phyloP scores from a whole-genome alignment of 53 echinoderm and acorn worm genomes.

The Astropecten irregularis region DNA sequence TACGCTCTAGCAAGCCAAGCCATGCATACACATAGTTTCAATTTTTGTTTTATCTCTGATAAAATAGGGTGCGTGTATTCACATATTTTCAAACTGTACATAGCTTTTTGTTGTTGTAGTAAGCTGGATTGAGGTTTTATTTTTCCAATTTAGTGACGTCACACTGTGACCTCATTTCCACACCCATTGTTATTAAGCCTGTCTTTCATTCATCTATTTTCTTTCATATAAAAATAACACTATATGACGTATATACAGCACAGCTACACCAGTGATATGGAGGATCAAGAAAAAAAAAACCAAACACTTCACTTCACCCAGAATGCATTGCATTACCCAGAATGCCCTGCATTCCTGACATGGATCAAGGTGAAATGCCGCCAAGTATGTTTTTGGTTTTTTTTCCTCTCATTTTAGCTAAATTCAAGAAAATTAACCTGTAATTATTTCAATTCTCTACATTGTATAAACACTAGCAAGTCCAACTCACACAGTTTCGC shows the following conservation, averaged over 20 bases:
- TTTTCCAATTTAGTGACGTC: background rate
- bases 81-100: conserved; percentile 59
- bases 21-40: conserved; percentile 67
- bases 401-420: too few relatives aligned
- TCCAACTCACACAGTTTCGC: conserved; percentile 33
- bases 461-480: conserved; percentile 57
- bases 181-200: conserved; percentile 34
- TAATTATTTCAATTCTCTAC: conserved; percentile 30
- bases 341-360: conserved; percentile 26
- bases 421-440: conserved; percentile 5
- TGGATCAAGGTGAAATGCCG: conserved; percentile 46
- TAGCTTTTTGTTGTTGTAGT: conserved; percentile 37
- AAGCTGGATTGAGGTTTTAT: conserved; percentile 15
- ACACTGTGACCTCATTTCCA: conserved; percentile 14
- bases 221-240: conserved; percentile 81
- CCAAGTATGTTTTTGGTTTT: background rate
- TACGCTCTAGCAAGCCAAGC: conserved; percentile 80
- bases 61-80: conserved; percentile 62
- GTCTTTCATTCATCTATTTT: conserved; percentile 35
- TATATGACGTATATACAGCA: conserved; percentile 68
- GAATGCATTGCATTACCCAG: conserved; percentile 35
- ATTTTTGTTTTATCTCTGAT: conserved; percentile 52
- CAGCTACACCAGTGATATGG: conserved; percentile 52
- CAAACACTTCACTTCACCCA: conserved; percentile 20
- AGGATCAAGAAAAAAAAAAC: conserved; percentile 14